These are phyloP conservation scores for Clostera curtula DNA, from an alignment of 2,888 invertebrate species.

Conservation along the genomic window DNA sequence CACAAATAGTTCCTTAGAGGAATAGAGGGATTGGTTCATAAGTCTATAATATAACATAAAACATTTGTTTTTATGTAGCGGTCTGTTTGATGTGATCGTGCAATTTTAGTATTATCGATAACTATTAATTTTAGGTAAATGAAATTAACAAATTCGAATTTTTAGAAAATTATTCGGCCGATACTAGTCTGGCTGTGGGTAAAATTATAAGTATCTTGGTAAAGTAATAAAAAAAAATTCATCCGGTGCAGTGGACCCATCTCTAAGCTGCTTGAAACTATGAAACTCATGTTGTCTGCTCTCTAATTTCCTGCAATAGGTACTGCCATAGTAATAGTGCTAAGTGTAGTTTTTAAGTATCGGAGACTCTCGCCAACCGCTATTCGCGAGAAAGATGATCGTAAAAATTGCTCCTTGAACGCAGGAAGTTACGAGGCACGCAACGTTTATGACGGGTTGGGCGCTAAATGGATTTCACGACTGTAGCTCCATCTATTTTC, in stretches of 20 bases:
- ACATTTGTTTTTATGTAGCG: constrained; percentile 7
- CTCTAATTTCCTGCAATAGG: constrained; percentile 60
- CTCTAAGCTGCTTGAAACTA: constrained; percentile 54
- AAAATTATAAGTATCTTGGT: constrained; percentile 28
- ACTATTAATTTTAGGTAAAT: neutral
- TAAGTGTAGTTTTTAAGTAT: constrained; percentile 46
- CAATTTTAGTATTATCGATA: neutral
- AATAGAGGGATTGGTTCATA: constrained; percentile 24
- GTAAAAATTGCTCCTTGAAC: constrained; percentile 30
- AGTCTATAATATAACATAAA: constrained; percentile 16
- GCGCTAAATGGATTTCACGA: constrained; percentile 16
- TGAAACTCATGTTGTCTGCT: constrained; percentile 53
- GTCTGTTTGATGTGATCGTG: constrained; percentile 9
- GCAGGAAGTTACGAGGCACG: constrained; percentile 52
- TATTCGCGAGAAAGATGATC: constrained; percentile 26
- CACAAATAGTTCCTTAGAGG: constrained; percentile 33
- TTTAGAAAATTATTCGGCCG: constrained; percentile 5
- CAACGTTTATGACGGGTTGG: constrained; percentile 26
- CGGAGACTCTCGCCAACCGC: constrained; percentile 29
- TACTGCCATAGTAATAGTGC: constrained; percentile 55
- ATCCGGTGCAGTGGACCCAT: constrained; percentile 35
- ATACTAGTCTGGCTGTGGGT: neutral
- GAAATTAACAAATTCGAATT: constrained; percentile 4
- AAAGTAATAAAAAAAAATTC: constrained; percentile 18
- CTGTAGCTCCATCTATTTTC: constrained; percentile 17